Base-by-base conservation (phyloP, 2,888 invertebrate species). In the Hirtodrosophila confusa region DNA sequence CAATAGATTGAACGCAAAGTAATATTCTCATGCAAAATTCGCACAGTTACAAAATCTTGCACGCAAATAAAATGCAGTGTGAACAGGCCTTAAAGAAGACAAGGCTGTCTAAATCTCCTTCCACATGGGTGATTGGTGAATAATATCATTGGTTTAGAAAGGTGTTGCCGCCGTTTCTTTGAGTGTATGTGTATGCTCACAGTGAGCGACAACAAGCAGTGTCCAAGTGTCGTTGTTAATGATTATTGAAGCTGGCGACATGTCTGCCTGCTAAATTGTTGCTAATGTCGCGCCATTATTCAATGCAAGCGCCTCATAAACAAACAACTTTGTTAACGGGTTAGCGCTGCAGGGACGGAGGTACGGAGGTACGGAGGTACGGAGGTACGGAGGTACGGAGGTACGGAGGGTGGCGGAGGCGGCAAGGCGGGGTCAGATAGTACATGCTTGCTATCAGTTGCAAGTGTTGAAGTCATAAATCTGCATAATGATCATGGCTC, bases 381-480 rank as follows among this genome's bases (percentile, higher is more conserved):
- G n/a, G n/a, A n/a, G n/a, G n/a, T n/a, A n/a, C n/a, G n/a, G n/a
- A n/a, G n/a, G n/a, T n/a, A n/a, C n/a, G n/a, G n/a, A n/a, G n/a
- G n/a, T n/a, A n/a, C n/a, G n/a, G n/a, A n/a, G n/a, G n/a, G n/a
- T n/a, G n/a, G 11, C 23, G 17, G 12, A 31, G 27, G 2, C 27
- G 11, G 9, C 24, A 23, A 33, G 44, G 23, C 10, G 31, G 50
- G 50, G 10, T 11, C 31, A 31, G 3, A 31, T 31, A 33, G 12
- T 6, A 31, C 31, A 43, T 50, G 39, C 35, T 9, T 45, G 63
- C 77, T 75, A 77, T 86, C 88, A 86, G 67, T 83, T 72, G 69
- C 84, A 84, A 86, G 86, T 88, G 83, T 83, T 83, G 84, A 88
- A 86, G 86, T 70, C 83, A 86, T 84, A 88, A 84, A 84, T 84